Conservation (phyloP, 2,888 invertebrate genomes). For the Megamerina dolium region DNA sequence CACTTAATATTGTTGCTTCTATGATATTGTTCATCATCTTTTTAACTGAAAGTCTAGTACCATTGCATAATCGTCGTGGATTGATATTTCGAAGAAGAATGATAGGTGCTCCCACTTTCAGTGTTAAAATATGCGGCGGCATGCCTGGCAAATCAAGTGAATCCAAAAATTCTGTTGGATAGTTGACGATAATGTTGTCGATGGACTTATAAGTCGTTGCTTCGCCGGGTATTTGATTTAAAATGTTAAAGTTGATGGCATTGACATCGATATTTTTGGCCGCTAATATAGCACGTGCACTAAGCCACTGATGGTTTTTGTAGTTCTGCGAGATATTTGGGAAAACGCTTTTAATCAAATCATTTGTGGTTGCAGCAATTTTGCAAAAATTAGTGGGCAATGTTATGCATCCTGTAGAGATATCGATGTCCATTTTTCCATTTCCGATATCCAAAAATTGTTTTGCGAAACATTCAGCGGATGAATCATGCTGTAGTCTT, state of each 20-base stretch:
- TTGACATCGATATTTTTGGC: conserved; percentile 12
- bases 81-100: conserved; percentile 16
- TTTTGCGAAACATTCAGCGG: conserved; percentile 4
- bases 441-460: conserved; percentile 11
- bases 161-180: conserved; percentile 2
- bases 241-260: conserved; percentile 5
- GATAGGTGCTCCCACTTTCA: conserved; percentile 3
- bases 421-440: conserved; percentile 6
- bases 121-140: not conserved
- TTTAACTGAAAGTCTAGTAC: conserved; percentile 10
- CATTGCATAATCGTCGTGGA: conserved; percentile 14
- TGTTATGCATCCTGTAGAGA: conserved; percentile 3
- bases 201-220: not conserved
- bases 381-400: conserved; percentile 9
- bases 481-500: conserved; percentile 8
- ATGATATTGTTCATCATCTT: conserved; percentile 16
- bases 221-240: not conserved
- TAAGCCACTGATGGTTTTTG: conserved; percentile 1
- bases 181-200: conserved; percentile 2
- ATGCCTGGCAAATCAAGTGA: conserved; percentile 4
- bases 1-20: conserved; percentile 11
- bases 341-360: conserved; percentile 1
- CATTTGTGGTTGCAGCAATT: conserved; percentile 2
- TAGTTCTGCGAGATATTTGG: not conserved
- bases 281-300: conserved; percentile 9